These are phyloP conservation scores for Tetrapedia diversipes DNA, from an alignment of 2,888 invertebrate genomes.

Conservation along the genomic window DNA sequence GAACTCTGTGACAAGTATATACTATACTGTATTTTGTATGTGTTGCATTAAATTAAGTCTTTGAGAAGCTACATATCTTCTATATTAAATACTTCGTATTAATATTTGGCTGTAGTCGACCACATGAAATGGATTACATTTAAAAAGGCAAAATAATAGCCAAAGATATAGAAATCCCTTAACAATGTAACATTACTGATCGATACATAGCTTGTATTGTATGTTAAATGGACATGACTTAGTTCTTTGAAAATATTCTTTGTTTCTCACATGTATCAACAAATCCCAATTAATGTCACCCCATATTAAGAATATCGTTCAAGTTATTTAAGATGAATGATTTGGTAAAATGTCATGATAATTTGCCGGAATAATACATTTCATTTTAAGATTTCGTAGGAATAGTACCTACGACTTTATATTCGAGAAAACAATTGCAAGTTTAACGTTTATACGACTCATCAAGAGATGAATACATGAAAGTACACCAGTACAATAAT, in stretches of 20 bases:
- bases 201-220: neutral
- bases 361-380: constrained; percentile 24
- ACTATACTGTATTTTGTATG: constrained; percentile 39
- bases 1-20: constrained; percentile 33
- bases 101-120: neutral
- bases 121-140: neutral
- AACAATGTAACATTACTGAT: neutral
- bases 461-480: constrained; percentile 47
- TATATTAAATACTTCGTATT: neutral
- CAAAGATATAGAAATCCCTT: neutral
- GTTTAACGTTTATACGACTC: constrained; percentile 45
- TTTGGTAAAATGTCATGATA: constrained; percentile 30
- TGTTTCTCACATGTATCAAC: neutral
- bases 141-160: neutral
- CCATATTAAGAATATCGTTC: neutral
- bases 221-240: constrained; percentile 17
- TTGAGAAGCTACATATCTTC: constrained; percentile 1
- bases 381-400: constrained; percentile 38
- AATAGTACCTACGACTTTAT: constrained; percentile 41
- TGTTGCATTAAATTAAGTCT: neutral
- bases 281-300: constrained; percentile 15
- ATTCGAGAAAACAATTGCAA: constrained; percentile 52
- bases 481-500: constrained; percentile 67
- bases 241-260: constrained; percentile 22
- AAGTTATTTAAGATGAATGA: constrained; percentile 42